Conservation (phyloP, 1,140 invertebrate genomes). For the Harpegnathos saltator region DNA sequence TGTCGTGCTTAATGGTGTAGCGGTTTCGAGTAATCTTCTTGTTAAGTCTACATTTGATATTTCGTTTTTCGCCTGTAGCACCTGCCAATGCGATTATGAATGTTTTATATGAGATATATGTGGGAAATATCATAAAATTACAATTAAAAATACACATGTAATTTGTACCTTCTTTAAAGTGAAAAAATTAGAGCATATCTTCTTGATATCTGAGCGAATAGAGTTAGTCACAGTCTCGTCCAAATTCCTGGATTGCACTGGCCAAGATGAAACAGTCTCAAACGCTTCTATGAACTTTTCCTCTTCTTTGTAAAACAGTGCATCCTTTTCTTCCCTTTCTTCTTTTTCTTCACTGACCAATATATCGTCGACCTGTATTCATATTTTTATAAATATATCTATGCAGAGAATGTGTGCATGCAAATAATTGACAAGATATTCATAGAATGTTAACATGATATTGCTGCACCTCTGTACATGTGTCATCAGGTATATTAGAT, state of each 20-base stretch:
- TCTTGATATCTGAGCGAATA: conserved; percentile 60
- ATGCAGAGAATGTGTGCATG: too few species aligned
- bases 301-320: conserved; percentile 14
- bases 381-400: too few species aligned
- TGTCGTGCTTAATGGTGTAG: conserved; percentile 60
- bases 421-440: too few species aligned
- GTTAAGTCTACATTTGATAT: conserved; percentile 59
- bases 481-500: not conserved
- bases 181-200: conserved; percentile 56
- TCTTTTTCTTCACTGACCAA: not conserved
- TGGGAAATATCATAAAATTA: not conserved
- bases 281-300: conserved; percentile 61
- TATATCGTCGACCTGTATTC: conserved; percentile 16
- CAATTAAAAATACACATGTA: not conserved
- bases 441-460: too few species aligned
- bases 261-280: conserved; percentile 32
- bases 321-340: not conserved
- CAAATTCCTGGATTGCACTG: not conserved
- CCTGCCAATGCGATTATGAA: conserved; percentile 58
- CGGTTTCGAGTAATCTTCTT: conserved; percentile 46
- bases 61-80: conserved; percentile 64
- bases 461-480: not conserved
- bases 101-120: not conserved
- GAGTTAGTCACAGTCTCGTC: conserved; percentile 7
- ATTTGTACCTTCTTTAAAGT: conserved; percentile 64